These are phyloP conservation scores for Aptenodytes forsteri DNA, from an alignment of 2,113 vertebrate genomes.

Conservation along the genomic window DNA sequence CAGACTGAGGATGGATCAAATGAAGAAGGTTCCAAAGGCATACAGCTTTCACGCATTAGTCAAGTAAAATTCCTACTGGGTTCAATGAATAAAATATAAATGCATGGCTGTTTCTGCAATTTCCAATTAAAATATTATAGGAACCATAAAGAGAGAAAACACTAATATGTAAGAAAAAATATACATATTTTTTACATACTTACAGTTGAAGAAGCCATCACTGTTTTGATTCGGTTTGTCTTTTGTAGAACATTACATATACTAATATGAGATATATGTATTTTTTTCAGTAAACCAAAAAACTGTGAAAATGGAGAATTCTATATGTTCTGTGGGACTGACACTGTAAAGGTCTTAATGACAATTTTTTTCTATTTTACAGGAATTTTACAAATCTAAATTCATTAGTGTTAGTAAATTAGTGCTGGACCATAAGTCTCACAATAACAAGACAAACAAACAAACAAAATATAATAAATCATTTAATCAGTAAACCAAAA, in stretches of 20 bases:
- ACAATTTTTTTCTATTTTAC: not conserved
- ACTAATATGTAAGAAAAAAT: not conserved
- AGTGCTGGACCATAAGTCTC: not conserved
- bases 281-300: not conserved
- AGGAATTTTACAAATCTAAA: not conserved
- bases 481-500: not conserved
- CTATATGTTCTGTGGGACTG: not conserved
- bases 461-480: not conserved
- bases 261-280: not conserved
- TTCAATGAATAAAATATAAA: not conserved
- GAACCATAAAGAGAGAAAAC: not conserved
- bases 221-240: not conserved
- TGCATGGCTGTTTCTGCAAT: not conserved
- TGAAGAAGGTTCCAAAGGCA: not conserved
- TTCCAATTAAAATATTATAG: not conserved
- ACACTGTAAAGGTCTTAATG: not conserved
- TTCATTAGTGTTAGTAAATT: not conserved
- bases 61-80: rapidly evolving
- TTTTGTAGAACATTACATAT: not conserved
- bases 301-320: not conserved
- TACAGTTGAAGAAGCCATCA: not conserved
- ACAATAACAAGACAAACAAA: not conserved
- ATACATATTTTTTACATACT: rapidly evolving
- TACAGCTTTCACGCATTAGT: not conserved
- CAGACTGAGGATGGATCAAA: not conserved